These are phyloP conservation scores for Cisticola juncidis DNA, from an alignment of 2,113 vertebrate species.

Conservation along the genomic window DNA sequence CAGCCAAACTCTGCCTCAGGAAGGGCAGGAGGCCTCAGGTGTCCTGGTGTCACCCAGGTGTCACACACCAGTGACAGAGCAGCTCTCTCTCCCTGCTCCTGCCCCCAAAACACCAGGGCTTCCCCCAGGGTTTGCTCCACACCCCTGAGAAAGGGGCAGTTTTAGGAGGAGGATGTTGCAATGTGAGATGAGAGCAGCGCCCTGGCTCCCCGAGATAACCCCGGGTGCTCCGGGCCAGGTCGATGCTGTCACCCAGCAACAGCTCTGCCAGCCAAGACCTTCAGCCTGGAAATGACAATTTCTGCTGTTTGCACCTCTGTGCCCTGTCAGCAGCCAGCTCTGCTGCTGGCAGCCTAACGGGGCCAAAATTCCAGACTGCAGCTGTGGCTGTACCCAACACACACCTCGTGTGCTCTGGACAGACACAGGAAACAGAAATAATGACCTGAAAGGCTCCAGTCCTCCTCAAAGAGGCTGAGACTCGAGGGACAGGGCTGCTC, in stretches of 20 bases:
- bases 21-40: not conserved
- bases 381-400: not conserved
- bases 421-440: not conserved
- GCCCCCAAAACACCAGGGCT: fast-evolving
- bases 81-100: not conserved
- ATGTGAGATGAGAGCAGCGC: fast-evolving
- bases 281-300: not conserved
- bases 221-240: fast-evolving
- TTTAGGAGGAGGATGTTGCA: not conserved
- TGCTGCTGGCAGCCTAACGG: fast-evolving
- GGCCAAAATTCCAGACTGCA: not conserved
- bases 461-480: not conserved
- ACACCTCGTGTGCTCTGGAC: fast-evolving
- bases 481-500: not conserved
- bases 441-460: not conserved
- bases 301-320: not conserved
- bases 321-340: not conserved
- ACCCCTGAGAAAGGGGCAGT: fast-evolving
- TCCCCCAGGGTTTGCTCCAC: not conserved
- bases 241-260: not conserved
- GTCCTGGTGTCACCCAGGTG: fast-evolving
- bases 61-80: fast-evolving
- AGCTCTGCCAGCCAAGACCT: not conserved
- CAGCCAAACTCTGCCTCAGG: fast-evolving
- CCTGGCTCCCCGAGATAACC: not conserved